A percentile compares a stretch with the other conserved stretches of the same genome.
Conservation (phyloP, 1,140 invertebrate genomes). For the Trigoniulus corallinus region DNA sequence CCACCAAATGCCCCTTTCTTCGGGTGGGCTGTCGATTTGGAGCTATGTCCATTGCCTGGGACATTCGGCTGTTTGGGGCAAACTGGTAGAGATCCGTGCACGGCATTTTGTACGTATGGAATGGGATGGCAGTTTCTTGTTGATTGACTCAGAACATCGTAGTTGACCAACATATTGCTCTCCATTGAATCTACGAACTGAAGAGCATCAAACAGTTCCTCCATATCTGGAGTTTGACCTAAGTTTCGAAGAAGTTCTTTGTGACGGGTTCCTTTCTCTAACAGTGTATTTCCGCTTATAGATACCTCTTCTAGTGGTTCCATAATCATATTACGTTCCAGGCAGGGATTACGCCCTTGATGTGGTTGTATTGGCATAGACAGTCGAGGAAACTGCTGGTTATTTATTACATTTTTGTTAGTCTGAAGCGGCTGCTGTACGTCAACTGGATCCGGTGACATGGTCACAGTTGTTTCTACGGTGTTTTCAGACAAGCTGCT, state of each 20-base stretch:
- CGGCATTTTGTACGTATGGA: slow-evolving; percentile 56
- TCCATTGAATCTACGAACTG: slow-evolving; percentile 15
- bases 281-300: slow-evolving; percentile 40
- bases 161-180: slow-evolving; percentile 24
- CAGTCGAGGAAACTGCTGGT: slow-evolving; percentile 11
- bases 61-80: slow-evolving; percentile 37
- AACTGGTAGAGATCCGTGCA: slow-evolving; percentile 27
- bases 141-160: slow-evolving; percentile 18
- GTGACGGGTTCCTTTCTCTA: slow-evolving; percentile 33
- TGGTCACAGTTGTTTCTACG: slow-evolving; percentile 28
- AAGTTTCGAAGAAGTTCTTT: slow-evolving; percentile 29
- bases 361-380: slow-evolving; percentile 47
- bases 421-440: background rate
- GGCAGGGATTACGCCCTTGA: slow-evolving; percentile 74
- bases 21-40: background rate
- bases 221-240: slow-evolving; percentile 31
- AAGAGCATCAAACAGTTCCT: slow-evolving; percentile 28
- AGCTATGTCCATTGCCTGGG: slow-evolving; percentile 18
- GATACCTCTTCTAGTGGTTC: slow-evolving; percentile 36
- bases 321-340: slow-evolving; percentile 55
- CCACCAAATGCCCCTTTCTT: background rate
- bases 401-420: slow-evolving; percentile 10
- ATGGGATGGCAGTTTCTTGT: slow-evolving; percentile 38
- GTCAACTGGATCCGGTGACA: slow-evolving; percentile 26
- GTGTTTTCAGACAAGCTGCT: slow-evolving; percentile 27